Evolutionary conservation across 2,113 vertebrate genomes (phyloP).

Genomic region (Pandion haliaetus): DNA sequence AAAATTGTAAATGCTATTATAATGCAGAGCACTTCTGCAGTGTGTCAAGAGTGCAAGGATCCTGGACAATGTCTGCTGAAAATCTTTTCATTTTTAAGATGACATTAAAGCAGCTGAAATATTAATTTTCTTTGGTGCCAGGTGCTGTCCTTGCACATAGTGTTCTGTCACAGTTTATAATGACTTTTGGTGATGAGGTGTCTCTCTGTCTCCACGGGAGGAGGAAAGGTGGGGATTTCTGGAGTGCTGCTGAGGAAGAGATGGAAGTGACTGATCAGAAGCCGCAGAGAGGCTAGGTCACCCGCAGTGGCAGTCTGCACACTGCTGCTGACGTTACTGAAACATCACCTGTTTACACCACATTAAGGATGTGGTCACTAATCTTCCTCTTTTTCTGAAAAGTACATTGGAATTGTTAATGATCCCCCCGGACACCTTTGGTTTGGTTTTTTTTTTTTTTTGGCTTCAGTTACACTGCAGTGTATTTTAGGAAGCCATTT

Average conservation of each 20-base stretch:
- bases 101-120: not conserved
- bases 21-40: not conserved
- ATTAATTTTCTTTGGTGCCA: not conserved
- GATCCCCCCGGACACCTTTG: not conserved
- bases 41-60: not conserved
- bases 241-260: not conserved
- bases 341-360: not conserved
- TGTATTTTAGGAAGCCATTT: not conserved
- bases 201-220: not conserved
- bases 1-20: not conserved
- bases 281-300: not conserved
- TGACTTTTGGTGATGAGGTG: not conserved
- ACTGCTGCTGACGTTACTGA: not conserved
- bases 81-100: not conserved
- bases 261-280: not conserved
- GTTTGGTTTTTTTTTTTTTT: not conserved
- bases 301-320: fast-evolving
- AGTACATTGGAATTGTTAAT: not conserved
- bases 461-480: not conserved
- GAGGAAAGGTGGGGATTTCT: not conserved
- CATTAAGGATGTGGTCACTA: not conserved
- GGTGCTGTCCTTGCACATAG: not conserved
- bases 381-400: not conserved
- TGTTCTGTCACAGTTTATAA: not conserved
- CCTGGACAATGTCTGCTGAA: not conserved